These are phyloP conservation scores for Beaufortia kweichowensis DNA, from an alignment of 2,113 vertebrate genomes.

Conservation along the genomic window DNA sequence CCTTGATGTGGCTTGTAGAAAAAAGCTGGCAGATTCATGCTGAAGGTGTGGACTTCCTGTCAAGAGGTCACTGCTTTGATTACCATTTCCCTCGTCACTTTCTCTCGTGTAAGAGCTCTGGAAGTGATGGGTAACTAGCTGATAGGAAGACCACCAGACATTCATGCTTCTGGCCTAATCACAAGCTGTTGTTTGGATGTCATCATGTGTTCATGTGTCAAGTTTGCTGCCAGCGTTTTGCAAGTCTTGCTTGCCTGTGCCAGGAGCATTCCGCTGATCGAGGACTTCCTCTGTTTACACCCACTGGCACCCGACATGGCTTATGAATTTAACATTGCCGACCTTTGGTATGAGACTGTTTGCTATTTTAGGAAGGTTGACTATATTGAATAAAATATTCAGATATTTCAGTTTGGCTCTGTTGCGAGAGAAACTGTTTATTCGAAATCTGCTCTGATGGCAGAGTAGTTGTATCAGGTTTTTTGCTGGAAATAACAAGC, in stretches of 20 bases:
- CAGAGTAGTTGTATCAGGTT: constrained; percentile 6
- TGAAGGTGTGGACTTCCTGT: constrained; percentile 40
- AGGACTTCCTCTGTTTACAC: constrained; percentile 38
- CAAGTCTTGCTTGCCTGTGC: constrained; percentile 19
- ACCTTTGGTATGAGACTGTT: constrained; percentile 31
- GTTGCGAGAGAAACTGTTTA: not conserved
- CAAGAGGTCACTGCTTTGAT: constrained; percentile 47
- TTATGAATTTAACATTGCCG: constrained; percentile 42
- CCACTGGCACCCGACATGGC: constrained; percentile 15
- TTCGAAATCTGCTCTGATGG: constrained; percentile 11
- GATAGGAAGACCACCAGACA: constrained; percentile 12
- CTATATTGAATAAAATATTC: constrained; percentile 25
- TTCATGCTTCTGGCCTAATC: constrained; percentile 38
- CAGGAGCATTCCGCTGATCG: not conserved
- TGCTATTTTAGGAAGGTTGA: constrained; percentile 37
- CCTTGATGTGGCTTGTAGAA: not conserved
- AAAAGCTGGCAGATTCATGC: constrained; percentile 37
- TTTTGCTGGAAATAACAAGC: not conserved
- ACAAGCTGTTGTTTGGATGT: constrained; percentile 42
- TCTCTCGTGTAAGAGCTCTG: not conserved
- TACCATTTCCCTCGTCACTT: constrained; percentile 41
- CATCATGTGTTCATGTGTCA: constrained; percentile 29
- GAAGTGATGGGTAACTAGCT: constrained; percentile 33
- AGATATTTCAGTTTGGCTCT: constrained; percentile 23
- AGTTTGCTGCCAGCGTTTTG: constrained; percentile 33